phyloP scores from a whole-genome alignment of 1,140 invertebrate species.

The Bacillus rossius region DNA sequence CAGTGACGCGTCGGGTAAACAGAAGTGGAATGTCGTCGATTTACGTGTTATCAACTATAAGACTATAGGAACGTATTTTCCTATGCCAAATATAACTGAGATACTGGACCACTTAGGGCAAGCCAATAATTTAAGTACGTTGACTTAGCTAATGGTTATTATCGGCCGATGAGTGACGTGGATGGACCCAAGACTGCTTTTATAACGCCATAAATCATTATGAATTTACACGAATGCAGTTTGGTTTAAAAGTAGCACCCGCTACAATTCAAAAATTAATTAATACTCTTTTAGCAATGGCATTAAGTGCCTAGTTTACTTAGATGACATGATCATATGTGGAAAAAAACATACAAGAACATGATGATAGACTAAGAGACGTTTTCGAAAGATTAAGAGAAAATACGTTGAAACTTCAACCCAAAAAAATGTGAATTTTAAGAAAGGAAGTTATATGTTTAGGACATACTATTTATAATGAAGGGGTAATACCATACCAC shows the following conservation, averaged over 20 bases:
- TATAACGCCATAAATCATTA: slow-evolving; percentile 20
- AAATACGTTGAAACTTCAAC: slow-evolving; percentile 27
- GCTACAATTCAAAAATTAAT: slow-evolving; percentile 24
- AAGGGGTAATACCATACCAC: slow-evolving; percentile 19
- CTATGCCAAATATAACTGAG: slow-evolving; percentile 43
- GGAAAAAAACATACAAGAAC: slow-evolving; percentile 14
- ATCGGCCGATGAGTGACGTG: slow-evolving; percentile 40
- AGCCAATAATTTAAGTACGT: slow-evolving; percentile 34
- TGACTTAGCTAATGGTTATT: slow-evolving; percentile 44
- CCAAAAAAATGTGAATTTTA: slow-evolving; percentile 26
- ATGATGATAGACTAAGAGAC: slow-evolving; percentile 17
- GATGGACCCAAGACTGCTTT: slow-evolving; percentile 36
- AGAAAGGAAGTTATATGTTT: slow-evolving; percentile 20
- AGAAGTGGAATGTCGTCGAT: slow-evolving; percentile 19
- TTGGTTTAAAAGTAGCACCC: slow-evolving; percentile 28
- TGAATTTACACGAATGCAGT: slow-evolving; percentile 23
- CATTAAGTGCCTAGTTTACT: slow-evolving; percentile 15
- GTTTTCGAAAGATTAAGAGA: slow-evolving; percentile 22
- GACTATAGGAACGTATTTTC: slow-evolving; percentile 35
- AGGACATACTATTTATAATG: slow-evolving; percentile 14
- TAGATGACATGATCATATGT: slow-evolving; percentile 27
- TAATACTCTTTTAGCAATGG: slow-evolving; percentile 13
- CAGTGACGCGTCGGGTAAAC: slow-evolving; percentile 20
- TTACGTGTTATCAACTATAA: slow-evolving; percentile 26
- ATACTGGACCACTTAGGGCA: no score